Base-by-base conservation (phyloP, 2,113 vertebrate genomes). In the Diglossa brunneiventris region DNA sequence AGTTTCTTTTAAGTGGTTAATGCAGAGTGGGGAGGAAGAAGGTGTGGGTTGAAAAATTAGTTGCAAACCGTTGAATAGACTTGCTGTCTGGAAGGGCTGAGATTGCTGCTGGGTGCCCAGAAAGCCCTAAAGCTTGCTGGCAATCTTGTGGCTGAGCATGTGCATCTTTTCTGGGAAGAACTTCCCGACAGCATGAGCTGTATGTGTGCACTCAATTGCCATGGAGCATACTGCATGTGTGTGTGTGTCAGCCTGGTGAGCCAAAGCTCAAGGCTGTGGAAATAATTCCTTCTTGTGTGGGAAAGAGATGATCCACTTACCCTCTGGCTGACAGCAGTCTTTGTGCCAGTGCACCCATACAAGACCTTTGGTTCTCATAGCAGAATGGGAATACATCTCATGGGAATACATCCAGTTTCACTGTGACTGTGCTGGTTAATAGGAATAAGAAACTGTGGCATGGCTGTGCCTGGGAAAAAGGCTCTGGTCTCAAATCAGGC, bases 211-310 rank as follows among this genome's bases (percentile, higher is more conserved):
- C 19, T 59, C 61, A 35, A 5, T 63, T 82, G 81, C 62, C 44
- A 20, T 0, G 0, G 44, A 75, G 31, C 1, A 2, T 41, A 37
- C n/a, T 56, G 33, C 17, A 2, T 69, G 52, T 47, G 37, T 24
- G 37, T 15, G 39, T 79, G 16, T 37, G 35, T 75, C 39, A 75
- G 52, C 16, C 47, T 39, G 39, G 62, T 0, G 15, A 92, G 73
- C 50, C 52, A 70, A 67, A 92, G 64, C 80, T 87, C 16, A 23
- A 72, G 84, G 47, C 66, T 91, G 62, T 72, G 66, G 92, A 79
- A 91, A 27, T 72, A 79, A 76, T 84, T 63, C 46, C 33, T 83
- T 53, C 70, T 88, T 2, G 0, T 50, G 27, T 30, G 75, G 58
- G 55, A 93, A 91, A 76, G 70, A 59, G 53, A 76, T 39, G 59